Evolutionary conservation across 2,797 vertebrate species (phyloP).

Genomic region (Neostethus bicornis): DNA sequence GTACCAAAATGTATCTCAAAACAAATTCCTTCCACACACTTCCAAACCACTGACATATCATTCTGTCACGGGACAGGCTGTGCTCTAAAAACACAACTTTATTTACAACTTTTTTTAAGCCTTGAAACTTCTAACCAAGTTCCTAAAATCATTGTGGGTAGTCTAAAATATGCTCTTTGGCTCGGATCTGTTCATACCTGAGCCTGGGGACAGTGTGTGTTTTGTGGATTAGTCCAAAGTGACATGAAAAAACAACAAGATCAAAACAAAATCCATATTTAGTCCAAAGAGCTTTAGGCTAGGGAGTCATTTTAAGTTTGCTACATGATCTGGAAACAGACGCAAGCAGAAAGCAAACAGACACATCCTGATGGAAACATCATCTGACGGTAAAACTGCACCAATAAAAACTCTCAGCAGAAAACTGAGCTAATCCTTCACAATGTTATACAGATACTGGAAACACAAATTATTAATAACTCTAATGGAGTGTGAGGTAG

Average conservation of each 20-base stretch:
- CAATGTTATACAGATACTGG: background rate
- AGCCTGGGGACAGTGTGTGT: constrained; percentile 41
- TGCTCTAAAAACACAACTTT: constrained; percentile 30
- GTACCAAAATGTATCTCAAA: constrained; percentile 1
- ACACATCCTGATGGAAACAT: background rate
- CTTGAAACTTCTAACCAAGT: constrained; percentile 40
- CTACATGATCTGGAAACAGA: constrained; percentile 7
- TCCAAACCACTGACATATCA: constrained; percentile 42
- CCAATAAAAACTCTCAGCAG: background rate
- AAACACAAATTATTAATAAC: background rate
- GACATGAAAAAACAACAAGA: constrained; percentile 34
- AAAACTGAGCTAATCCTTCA: background rate
- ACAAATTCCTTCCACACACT: constrained; percentile 23
- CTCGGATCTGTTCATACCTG: constrained; percentile 37
- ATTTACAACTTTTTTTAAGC: constrained; percentile 37
- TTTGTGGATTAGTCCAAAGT: constrained; percentile 35
- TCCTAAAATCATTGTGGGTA: constrained; percentile 38
- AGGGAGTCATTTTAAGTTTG: background rate
- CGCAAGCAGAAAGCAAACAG: background rate
- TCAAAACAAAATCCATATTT: constrained; percentile 43
- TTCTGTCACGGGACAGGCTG: constrained; percentile 28
- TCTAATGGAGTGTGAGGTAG: background rate
- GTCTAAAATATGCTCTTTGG: constrained; percentile 45
- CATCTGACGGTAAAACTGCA: background rate
- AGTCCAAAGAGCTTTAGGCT: constrained; percentile 17